Conservation (phyloP, 2,113 vertebrate genomes). For the Bostrychus sinensis region DNA sequence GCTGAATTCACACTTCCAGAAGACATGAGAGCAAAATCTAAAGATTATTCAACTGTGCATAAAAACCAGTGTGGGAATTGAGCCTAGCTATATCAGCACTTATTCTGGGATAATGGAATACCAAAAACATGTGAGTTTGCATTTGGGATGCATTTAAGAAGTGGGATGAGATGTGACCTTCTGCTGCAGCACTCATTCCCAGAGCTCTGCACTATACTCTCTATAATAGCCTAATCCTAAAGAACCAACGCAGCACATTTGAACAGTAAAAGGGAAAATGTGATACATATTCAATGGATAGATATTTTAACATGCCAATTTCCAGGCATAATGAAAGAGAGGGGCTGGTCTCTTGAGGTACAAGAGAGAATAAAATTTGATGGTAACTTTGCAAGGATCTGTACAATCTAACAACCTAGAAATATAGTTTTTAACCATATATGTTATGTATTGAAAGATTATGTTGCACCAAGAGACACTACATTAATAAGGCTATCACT, state of each 20-base stretch:
- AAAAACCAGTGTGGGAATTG: slow-evolving; percentile 57
- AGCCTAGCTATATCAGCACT: slow-evolving; percentile 43
- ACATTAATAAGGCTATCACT: too few relatives aligned
- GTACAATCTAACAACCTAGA: too few relatives aligned
- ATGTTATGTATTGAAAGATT: too few relatives aligned
- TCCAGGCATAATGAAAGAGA: slow-evolving; percentile 19
- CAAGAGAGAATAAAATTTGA: background rate
- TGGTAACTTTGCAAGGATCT: background rate
- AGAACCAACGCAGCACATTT: slow-evolving; percentile 51
- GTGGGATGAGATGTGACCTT: slow-evolving; percentile 36
- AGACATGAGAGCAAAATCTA: slow-evolving; percentile 39
- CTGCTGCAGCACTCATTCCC: slow-evolving; percentile 2
- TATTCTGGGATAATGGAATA: slow-evolving; percentile 19
- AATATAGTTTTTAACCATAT: too few relatives aligned
- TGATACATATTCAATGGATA: slow-evolving; percentile 51
- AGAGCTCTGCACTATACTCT: slow-evolving; percentile 29
- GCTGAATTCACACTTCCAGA: slow-evolving; percentile 59
- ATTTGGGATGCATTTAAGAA: slow-evolving; percentile 42
- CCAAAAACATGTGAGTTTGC: slow-evolving; percentile 46
- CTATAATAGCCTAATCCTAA: slow-evolving; percentile 36
- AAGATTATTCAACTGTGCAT: slow-evolving; percentile 65
- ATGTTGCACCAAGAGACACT: too few relatives aligned
- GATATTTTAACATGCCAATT: slow-evolving; percentile 22
- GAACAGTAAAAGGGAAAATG: slow-evolving; percentile 52
- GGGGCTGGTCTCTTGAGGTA: background rate